Conservation (phyloP, 2,797 vertebrate species). For the Poecilia gillii region DNA sequence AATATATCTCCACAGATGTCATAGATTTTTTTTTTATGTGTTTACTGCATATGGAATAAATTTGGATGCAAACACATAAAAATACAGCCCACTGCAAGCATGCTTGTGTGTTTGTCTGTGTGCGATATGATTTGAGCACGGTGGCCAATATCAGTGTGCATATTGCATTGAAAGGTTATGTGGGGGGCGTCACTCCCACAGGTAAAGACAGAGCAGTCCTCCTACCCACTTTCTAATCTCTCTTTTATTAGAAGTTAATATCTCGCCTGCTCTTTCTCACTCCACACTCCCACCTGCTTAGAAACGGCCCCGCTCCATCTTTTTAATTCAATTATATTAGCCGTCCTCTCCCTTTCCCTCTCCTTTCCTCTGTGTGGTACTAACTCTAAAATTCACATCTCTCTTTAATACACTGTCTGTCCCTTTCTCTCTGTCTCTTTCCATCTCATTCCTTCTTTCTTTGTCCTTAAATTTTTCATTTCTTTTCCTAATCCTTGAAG, state of each 20-base stretch:
- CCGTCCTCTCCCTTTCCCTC: slow-evolving; percentile 60
- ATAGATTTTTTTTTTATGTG: slow-evolving; percentile 18
- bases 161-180: slow-evolving; percentile 78
- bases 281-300: slow-evolving; percentile 78
- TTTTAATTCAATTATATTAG: slow-evolving; percentile 84
- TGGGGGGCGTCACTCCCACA: slow-evolving; percentile 75
- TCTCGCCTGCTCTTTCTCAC: slow-evolving; percentile 76
- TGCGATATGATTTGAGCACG: slow-evolving; percentile 48
- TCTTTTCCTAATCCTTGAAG: slow-evolving; percentile 77
- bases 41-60: background rate
- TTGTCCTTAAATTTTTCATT: slow-evolving; percentile 80
- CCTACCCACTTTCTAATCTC: slow-evolving; percentile 81
- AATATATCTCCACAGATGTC: slow-evolving; percentile 38
- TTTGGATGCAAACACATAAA: slow-evolving; percentile 17
- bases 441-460: slow-evolving; percentile 56
- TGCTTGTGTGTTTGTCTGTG: slow-evolving; percentile 28
- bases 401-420: slow-evolving; percentile 48
- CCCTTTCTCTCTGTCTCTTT: slow-evolving; percentile 38
- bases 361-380: slow-evolving; percentile 50
- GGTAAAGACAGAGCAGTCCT: slow-evolving; percentile 78
- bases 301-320: slow-evolving; percentile 79
- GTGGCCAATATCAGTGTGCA: slow-evolving; percentile 72
- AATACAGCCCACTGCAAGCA: slow-evolving; percentile 2
- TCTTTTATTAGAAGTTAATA: slow-evolving; percentile 85
- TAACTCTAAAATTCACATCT: slow-evolving; percentile 67